phyloP scores from a whole-genome alignment of 92 coral and sea anemone species.

The Epizoanthus illoricatus region DNA sequence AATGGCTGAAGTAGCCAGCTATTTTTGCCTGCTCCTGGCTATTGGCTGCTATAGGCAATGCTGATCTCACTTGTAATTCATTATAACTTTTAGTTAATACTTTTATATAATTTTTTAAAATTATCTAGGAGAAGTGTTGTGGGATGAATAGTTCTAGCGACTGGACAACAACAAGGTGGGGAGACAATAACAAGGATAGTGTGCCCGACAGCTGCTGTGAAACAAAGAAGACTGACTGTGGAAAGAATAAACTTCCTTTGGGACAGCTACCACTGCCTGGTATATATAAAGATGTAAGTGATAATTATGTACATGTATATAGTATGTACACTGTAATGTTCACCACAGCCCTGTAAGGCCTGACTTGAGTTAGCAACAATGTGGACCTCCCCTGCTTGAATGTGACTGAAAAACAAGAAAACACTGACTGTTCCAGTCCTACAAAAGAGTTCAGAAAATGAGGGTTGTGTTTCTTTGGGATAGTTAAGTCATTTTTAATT shows the following conservation, averaged over 20 bases:
- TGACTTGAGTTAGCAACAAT: neutral
- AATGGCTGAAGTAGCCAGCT: no score
- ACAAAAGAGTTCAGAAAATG: no score
- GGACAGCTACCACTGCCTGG: no score
- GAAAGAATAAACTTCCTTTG: neutral
- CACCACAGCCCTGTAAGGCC: neutral
- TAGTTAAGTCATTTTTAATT: no score
- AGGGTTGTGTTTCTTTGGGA: no score
- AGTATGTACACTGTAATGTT: neutral
- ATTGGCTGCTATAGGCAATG: no score
- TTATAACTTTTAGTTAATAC: neutral
- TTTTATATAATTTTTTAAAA: neutral
- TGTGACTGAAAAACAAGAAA: no score
- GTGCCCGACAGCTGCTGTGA: conserved; percentile 18
- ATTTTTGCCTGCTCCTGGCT: no score
- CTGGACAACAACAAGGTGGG: neutral
- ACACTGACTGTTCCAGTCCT: no score
- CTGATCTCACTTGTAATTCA: neutral
- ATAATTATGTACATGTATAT: neutral
- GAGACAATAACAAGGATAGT: neutral
- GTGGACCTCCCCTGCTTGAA: neutral
- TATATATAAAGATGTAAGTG: neutral
- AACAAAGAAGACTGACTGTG: neutral
- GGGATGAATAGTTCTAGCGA: neutral
- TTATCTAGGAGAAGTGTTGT: conserved; percentile 12